These are phyloP conservation scores for Morpho helenor DNA, from an alignment of 2,888 invertebrate species.

Conservation along the genomic window DNA sequence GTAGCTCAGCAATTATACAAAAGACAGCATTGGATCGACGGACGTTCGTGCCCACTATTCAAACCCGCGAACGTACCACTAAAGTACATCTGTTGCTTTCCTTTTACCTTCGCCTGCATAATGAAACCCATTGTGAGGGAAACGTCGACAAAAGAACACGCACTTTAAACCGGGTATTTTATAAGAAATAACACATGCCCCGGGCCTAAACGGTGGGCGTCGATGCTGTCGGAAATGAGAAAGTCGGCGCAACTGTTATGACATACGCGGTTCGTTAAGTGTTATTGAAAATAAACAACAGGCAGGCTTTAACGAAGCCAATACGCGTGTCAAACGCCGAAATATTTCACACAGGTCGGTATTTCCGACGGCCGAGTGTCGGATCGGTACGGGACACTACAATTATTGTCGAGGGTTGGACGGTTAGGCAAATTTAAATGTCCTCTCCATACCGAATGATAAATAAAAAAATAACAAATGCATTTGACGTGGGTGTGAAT, in stretches of 20 bases:
- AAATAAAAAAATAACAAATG: conserved; percentile 15
- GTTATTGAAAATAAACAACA: conserved; percentile 64
- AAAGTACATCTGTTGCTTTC: conserved; percentile 74
- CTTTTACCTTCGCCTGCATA: conserved; percentile 69
- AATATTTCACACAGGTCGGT: conserved; percentile 25
- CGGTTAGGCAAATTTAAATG: conserved; percentile 24
- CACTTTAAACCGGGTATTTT: conserved; percentile 63
- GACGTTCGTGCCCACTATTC: conserved; percentile 70
- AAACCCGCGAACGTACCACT: conserved; percentile 56
- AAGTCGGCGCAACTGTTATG: conserved; percentile 75
- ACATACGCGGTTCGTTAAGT: conserved; percentile 68
- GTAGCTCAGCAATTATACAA: conserved; percentile 42
- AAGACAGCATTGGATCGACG: conserved; percentile 66
- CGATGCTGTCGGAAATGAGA: conserved; percentile 66
- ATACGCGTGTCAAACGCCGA: conserved; percentile 34
- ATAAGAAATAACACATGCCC: conserved; percentile 66
- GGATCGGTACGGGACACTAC: conserved; percentile 27
- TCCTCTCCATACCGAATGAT: conserved; percentile 8
- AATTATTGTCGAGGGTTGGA: conserved; percentile 27
- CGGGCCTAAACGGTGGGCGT: conserved; percentile 68
- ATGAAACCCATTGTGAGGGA: conserved; percentile 72
- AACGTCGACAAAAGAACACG: conserved; percentile 73
- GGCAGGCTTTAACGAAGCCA: conserved; percentile 45
- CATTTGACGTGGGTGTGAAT: conserved; percentile 14
- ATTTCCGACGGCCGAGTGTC: conserved; percentile 13